Base-by-base conservation (phyloP, 2,797 vertebrate genomes). In the Syncerus caffer region DNA sequence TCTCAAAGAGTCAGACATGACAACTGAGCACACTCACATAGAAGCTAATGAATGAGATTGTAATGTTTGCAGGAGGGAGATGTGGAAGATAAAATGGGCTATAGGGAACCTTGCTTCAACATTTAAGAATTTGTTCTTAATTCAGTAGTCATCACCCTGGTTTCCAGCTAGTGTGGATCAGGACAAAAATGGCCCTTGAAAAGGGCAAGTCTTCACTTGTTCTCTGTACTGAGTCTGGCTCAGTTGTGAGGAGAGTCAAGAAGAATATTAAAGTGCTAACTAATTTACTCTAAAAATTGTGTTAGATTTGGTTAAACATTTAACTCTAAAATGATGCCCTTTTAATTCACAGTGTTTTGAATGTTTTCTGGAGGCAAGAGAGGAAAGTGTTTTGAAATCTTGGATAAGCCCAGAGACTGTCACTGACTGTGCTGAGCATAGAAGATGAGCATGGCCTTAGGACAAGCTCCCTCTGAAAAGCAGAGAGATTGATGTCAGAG, bases 401-500 rank as follows among this genome's bases (percentile, higher is more conserved):
- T 74, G 19, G 34, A 4, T 29, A 60, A 86, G 29, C 17, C 12
- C 17, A 8, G n/a, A 31, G 79, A 42, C 27, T 58, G 4, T 53
- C 19, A 27, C 25, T 71, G 58, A 19, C 10, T 64, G 1, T 85
- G 19, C 17, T 71, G 16, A 7, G 38, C 38, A 47, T 25, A n/a
- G 82, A 45, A 45, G n/a, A 62, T 47, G 38, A 90, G 25, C 4
- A 19, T 50, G 23, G 27, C 67, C 38, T 58, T 38, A 80, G 31
- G 58, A 74, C 84, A 74, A 7, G 12, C 47, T 14, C 96, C 31
- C 53, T 89, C 23, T 76, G 29, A 31, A 58, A 83, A 84, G 53
- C 34, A 10, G n/a, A 97, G 95, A 89, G 79, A 53, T 94, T 57
- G 67, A 60, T 90, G 95, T 87, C 84, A 87, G 91, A 92, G 58